Evolutionary conservation across 2,888 invertebrate genomes (phyloP).

Genomic region (Latrodectus elegans): DNA sequence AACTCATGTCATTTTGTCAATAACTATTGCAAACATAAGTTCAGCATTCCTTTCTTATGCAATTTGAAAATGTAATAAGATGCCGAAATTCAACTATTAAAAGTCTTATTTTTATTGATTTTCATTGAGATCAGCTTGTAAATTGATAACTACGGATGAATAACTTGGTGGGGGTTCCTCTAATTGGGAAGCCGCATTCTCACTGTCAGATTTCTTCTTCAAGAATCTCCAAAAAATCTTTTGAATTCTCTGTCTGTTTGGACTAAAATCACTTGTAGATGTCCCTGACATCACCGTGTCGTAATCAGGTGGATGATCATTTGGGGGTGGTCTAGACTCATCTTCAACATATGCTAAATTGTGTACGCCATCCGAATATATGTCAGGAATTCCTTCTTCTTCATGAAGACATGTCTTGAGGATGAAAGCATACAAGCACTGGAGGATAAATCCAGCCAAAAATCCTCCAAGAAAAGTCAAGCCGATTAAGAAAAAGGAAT

Average conservation of each 20-base stretch:
- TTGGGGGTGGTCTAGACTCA: slow-evolving; percentile 2
- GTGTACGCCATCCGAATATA: background rate
- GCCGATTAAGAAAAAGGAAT: background rate
- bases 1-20: background rate
- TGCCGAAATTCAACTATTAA: no score
- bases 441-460: slow-evolving; percentile 18
- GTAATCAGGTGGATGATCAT: slow-evolving; percentile 41
- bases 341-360: slow-evolving; percentile 45
- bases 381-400: background rate
- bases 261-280: background rate
- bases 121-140: slow-evolving; percentile 14
- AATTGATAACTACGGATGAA: background rate
- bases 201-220: background rate
- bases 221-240: background rate
- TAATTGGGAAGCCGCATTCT: background rate
- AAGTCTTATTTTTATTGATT: background rate
- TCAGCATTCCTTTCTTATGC: no score
- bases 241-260: background rate
- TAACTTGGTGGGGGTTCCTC: slow-evolving; percentile 34
- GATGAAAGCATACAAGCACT: slow-evolving; percentile 21
- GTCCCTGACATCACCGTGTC: slow-evolving; percentile 17
- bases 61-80: no score
- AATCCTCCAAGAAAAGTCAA: slow-evolving; percentile 12
- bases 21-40: no score
- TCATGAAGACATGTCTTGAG: background rate